A percentile compares a stretch with the other conserved stretches of the same genome.
Evolutionary conservation across 1,140 invertebrate genomes (phyloP).

Genomic region (Psix sp.): DNA sequence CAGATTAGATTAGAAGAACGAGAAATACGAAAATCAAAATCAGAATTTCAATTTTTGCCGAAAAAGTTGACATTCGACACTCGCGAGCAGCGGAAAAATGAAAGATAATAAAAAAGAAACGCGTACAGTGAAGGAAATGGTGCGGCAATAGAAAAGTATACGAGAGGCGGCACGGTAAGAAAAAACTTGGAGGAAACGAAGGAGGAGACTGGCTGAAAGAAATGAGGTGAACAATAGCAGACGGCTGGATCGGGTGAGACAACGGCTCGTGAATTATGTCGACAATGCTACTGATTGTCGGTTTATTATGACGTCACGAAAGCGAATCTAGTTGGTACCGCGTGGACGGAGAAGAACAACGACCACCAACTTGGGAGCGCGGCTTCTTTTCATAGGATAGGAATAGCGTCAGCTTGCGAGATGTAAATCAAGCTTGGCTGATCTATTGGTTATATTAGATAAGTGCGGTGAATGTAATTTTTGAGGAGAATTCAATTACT

Average conservation of each 20-base stretch:
- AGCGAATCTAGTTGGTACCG: constrained; percentile 70
- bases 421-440: background rate
- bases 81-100: no score
- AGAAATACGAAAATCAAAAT: background rate
- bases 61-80: no score
- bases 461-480: background rate
- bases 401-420: background rate
- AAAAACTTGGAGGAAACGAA: constrained; percentile 30
- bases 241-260: constrained; percentile 66
- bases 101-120: constrained; percentile 7
- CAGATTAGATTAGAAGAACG: background rate
- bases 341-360: constrained; percentile 65
- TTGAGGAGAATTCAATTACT: no score
- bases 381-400: constrained; percentile 15
- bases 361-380: constrained; percentile 11
- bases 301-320: constrained; percentile 77
- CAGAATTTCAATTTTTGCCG: no score
- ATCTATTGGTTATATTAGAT: constrained; percentile 2
- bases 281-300: constrained; percentile 76
- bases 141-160: no score
- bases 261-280: constrained; percentile 74
- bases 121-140: background rate
- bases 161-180: constrained; percentile 5
- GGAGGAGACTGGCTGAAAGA: constrained; percentile 37
- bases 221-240: constrained; percentile 60